Evolutionary conservation across 2,888 invertebrate species (phyloP), one percentile per base, ranked within the genome.

Genomic region (Galerucella nymphaeae): DNA sequence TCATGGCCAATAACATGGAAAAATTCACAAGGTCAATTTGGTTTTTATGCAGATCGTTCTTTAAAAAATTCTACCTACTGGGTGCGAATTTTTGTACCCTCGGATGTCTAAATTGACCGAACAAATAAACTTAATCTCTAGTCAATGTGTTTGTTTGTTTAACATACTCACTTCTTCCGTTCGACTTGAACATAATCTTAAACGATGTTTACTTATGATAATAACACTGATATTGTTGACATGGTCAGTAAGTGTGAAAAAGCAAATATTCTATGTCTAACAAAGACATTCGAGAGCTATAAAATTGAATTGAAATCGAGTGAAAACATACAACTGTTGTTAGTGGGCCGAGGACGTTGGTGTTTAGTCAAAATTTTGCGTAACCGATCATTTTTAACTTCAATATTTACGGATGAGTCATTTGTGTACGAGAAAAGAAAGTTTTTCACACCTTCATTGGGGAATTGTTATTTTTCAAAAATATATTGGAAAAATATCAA

Each of bases 191-290:
- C 61, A 59, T 70, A 67, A 67, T 75, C 64, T 65, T 55, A n/a
- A 57, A 53, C 67, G 64, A 59, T 75, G 42, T 75, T 72, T 67
- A 55, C 48, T 14, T 20, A 55, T 53, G 64, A 72, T 72, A 71
- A 72, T 71, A 71, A 62, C 30, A 42, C 63, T 67, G 48, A 42
- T 64, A 59, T 42, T 68, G 45, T 71, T 68, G 69, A 68, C 59
- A 71, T 74, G 68, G 74, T 71, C 74, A 74, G 70, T 74, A 57
- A 71, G 74, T 74, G 74, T 71, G 74, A 68, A 74, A 65, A 65
- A 53, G 23, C 70, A 70, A 70, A 70, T 57, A 70, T 14, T 50
- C 9, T 18, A 57, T 48, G 63, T 53, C 57, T 70, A 64, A 70
- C 70, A 64, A 70, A 70, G 63, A 70, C 18, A 70, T 57, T 64